These are phyloP conservation scores for Syrphus vitripennis DNA, from an alignment of 2,888 invertebrate genomes.

Conservation along the genomic window DNA sequence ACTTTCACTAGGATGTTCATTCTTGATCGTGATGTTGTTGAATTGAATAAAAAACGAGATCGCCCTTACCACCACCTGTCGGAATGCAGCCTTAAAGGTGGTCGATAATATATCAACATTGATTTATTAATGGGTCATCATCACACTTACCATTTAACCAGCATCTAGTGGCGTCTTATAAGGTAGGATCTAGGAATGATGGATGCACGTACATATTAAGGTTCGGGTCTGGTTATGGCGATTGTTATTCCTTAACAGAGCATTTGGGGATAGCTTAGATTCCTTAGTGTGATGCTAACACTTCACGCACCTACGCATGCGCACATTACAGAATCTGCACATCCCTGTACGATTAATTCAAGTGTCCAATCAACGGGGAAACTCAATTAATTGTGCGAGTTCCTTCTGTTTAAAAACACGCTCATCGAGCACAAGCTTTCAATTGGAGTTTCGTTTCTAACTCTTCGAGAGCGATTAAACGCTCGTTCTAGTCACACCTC, in stretches of 20 bases:
- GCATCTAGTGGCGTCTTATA: constrained; percentile 37
- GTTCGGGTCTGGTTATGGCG: neutral
- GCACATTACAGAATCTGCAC: constrained; percentile 60
- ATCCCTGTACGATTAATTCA: constrained; percentile 64
- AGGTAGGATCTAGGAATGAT: neutral
- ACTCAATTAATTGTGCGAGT: constrained; percentile 60
- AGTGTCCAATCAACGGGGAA: constrained; percentile 51
- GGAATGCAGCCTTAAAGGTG: constrained; percentile 66
- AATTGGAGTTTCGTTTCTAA: constrained; percentile 5
- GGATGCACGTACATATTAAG: neutral
- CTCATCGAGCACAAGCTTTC: constrained; percentile 17
- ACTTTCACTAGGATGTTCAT: constrained; percentile 64
- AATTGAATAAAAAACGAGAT: constrained; percentile 40
- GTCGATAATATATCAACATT: constrained; percentile 70
- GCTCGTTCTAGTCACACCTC: constrained; percentile 66
- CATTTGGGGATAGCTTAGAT: constrained; percentile 3
- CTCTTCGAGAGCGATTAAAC: neutral
- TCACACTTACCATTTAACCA: constrained; percentile 42
- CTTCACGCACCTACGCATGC: constrained; percentile 47
- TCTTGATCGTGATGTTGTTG: constrained; percentile 30
- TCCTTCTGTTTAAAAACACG: constrained; percentile 44
- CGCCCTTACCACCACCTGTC: constrained; percentile 58
- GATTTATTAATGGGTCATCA: constrained; percentile 69
- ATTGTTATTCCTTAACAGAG: constrained; percentile 10
- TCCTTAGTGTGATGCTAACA: neutral